Evolutionary conservation across 2,113 vertebrate species (phyloP), one percentile per base, ranked within the genome.

Genomic region (Zosterops hypoxanthus): DNA sequence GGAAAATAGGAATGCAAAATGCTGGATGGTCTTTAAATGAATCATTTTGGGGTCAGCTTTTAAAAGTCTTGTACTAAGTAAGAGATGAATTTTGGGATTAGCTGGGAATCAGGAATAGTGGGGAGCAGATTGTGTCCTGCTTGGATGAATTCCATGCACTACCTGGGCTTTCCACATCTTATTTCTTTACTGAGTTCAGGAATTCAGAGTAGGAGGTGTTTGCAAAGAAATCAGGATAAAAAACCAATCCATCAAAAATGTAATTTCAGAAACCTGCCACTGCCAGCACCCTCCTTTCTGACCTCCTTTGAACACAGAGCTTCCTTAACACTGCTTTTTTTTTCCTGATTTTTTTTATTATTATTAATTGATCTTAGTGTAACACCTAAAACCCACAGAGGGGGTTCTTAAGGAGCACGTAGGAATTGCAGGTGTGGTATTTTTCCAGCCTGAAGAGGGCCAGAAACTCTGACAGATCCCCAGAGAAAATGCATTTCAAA

Each of bases 401-500:
- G 53, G 69, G 19, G 22, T 36, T 68, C 52, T 44, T 21, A 3
- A 39, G 76, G 46, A 36, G 31, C 70, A 3, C 14, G 1, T 4
- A 39, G 15, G 14, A 20, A 3, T 31, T 72, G 63, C 70, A 84
- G 81, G 61, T 79, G 53, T 79, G 90, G 12, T 55, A 12, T 57
- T 78, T 52, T 90, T 60, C 73, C 77, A 84, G 75, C 88, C 88
- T 93, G 79, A 93, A 78, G 92, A 88, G 85, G 88, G 88, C 65
- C 72, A 39, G 79, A 46, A 95, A 28, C 76, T 34, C 82, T 65
- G 79, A 19, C 26, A 86, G 49, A 68, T 26, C 11, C 28, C 12
- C 76, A 25, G 50, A 25, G 50, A 41, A 88, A 47, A 70, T 21
- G 34, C 68, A 29, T 61, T 68, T 66, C 10, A 22, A n/a, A 49